Evolutionary conservation across 2,888 invertebrate species (phyloP).

Genomic region (Drosophila pseudotalamancana): DNA sequence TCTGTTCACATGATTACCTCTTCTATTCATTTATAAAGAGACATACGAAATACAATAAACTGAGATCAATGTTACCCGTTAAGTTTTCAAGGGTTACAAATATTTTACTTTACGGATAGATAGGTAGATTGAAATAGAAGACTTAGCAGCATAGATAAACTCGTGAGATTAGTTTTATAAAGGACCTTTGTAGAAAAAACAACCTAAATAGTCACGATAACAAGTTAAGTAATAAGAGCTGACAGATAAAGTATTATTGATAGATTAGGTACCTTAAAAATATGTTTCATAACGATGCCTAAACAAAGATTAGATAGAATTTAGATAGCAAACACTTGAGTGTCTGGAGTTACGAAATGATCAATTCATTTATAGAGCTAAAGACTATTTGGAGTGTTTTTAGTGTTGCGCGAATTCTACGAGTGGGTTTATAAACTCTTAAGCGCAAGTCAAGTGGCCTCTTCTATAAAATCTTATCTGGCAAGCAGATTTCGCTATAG

Average conservation of each 20-base stretch:
- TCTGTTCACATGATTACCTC: no score
- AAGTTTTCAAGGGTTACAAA: no score
- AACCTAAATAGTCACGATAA: no score
- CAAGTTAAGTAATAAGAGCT: background rate
- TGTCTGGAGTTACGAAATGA: constrained; percentile 26
- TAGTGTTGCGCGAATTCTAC: constrained; percentile 40
- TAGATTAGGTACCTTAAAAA: background rate
- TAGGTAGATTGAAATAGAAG: no score
- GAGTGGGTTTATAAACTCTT: constrained; percentile 17
- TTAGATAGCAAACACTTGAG: constrained; percentile 23
- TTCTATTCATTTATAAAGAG: no score
- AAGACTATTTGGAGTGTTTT: constrained; percentile 33
- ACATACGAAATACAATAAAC: no score
- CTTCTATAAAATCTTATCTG: constrained; percentile 31
- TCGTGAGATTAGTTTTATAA: no score
- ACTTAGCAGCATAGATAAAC: no score
- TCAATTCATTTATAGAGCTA: constrained; percentile 7
- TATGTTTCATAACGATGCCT: constrained; percentile 10
- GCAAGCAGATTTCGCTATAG: constrained; percentile 34
- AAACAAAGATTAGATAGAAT: constrained; percentile 42
- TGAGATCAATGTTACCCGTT: no score
- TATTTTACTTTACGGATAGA: no score
- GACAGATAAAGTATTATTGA: background rate
- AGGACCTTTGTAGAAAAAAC: no score
- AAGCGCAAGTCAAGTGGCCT: constrained; percentile 26